These are phyloP conservation scores for Drosophila melanosoma DNA, from an alignment of 2,888 invertebrate species.

Conservation along the genomic window DNA sequence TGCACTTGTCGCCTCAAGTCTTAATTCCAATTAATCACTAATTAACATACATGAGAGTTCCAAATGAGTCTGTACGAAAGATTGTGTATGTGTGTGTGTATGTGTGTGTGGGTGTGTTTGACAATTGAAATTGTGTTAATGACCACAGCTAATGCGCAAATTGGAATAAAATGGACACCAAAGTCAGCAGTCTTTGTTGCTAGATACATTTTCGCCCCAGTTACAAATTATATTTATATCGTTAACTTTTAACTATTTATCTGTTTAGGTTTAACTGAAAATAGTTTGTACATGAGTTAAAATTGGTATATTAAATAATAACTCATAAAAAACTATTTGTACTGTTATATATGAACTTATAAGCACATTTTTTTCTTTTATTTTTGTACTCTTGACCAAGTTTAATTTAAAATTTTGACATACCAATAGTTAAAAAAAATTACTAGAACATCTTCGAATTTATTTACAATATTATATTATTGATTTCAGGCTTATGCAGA, in stretches of 20 bases:
- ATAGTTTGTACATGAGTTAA: neutral
- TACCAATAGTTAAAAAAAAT: too few relatives aligned
- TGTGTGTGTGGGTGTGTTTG: constrained; percentile 14
- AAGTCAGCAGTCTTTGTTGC: constrained; percentile 2
- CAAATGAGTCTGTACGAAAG: neutral
- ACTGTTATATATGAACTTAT: neutral
- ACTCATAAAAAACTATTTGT: neutral
- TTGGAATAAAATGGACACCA: constrained; percentile 5
- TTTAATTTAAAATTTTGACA: neutral
- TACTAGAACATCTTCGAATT: neutral
- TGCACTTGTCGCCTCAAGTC: constrained; percentile 55
- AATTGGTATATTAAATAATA: too few relatives aligned
- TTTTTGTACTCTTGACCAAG: neutral
- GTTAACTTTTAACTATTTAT: neutral
- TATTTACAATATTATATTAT: neutral
- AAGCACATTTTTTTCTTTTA: neutral
- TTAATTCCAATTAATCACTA: constrained; percentile 69
- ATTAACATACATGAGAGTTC: constrained; percentile 64
- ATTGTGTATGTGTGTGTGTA: neutral
- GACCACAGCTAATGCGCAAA: constrained; percentile 28
- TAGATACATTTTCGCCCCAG: neutral
- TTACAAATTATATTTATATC: neutral
- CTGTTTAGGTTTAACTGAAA: neutral
- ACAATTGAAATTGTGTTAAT: constrained; percentile 50
- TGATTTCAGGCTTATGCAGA: accelerated